These are phyloP conservation scores for Lycophotia porphyrea DNA, from an alignment of 2,888 invertebrate species.

Conservation along the genomic window DNA sequence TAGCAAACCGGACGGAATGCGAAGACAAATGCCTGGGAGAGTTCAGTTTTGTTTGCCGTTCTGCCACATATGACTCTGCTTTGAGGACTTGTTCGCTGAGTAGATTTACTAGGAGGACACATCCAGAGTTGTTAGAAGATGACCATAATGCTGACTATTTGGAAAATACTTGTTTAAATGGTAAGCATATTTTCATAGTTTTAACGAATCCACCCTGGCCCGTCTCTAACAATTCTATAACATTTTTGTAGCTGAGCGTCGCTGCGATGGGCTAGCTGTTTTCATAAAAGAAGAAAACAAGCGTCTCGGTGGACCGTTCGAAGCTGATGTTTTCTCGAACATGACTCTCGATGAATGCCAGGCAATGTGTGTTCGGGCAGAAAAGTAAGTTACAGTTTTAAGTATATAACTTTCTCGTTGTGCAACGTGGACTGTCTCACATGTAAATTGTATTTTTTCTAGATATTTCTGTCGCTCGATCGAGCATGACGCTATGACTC, in stretches of 20 bases:
- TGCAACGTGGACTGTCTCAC: constrained; percentile 14
- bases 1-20: constrained; percentile 96
- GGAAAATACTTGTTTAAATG: constrained; percentile 97
- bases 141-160: constrained; percentile 97
- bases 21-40: constrained; percentile 97
- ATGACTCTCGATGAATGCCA: constrained; percentile 97
- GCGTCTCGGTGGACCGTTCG: constrained; percentile 96
- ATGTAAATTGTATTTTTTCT: constrained; percentile 54
- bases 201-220: too few species aligned
- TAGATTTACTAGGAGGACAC: constrained; percentile 95
- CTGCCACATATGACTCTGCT: constrained; percentile 95
- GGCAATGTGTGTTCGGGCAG: constrained; percentile 95
- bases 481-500: constrained; percentile 96
- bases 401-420: constrained; percentile 14
- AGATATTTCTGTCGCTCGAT: constrained; percentile 96
- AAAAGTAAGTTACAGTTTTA: constrained; percentile 91
- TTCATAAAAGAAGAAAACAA: constrained; percentile 97
- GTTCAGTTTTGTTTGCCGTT: constrained; percentile 96
- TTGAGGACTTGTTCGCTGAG: constrained; percentile 95
- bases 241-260: constrained; percentile 92
- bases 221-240: background rate
- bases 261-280: constrained; percentile 96
- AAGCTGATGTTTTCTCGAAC: constrained; percentile 96
- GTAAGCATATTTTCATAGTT: constrained; percentile 82
- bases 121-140: constrained; percentile 95